Evolutionary conservation across 1,140 invertebrate genomes (phyloP), one percentile per base, ranked within the genome.

Genomic region (Aphaenogaster floridana): DNA sequence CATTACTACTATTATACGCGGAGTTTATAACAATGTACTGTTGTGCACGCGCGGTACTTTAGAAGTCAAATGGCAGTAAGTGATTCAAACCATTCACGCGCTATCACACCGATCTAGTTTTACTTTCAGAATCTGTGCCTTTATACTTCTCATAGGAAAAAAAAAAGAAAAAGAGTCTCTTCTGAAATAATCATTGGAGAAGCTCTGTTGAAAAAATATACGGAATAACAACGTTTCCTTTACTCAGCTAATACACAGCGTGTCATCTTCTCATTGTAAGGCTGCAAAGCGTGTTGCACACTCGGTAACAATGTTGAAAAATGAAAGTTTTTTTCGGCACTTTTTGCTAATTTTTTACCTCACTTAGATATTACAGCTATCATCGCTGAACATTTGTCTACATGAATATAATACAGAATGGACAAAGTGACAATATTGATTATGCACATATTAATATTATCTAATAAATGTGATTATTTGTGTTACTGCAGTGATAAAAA

Each of bases 401-500:
- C 85, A 91, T 92, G 91, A 91, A 91, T 92, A 92, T 92, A 89
- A 88, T 92, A 92, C 91, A 92, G 76, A 90, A 90, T 91, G 78
- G 79, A 91, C 63, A 85, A 83, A 88, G 48, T 87, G 89, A 90
- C 71, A 72, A 72, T 78, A 87, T 74, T 78, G 85, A 89, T 92
- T 89, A 92, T 88, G 74, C 77, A 78, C 84, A 63, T 89, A 68
- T 74, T 48, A 85, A 54, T 88, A 88, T 61, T 79, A 61, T 61
- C 34, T 45, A 77, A 84, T 91, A 91, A 83, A 88, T 77, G 64
- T 81, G 59, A 85, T 87, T 87, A 90, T 78, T 86, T 86, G 76
- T 68, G 61, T 86, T 86, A 87, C 85, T 92, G 83, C 66, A 76
- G 69, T 77, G 68, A 71, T 80, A 85, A 90, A 80, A 83, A 84